Evolutionary conservation across 2,113 vertebrate genomes (phyloP).

Genomic region (Cyanistes caeruleus): DNA sequence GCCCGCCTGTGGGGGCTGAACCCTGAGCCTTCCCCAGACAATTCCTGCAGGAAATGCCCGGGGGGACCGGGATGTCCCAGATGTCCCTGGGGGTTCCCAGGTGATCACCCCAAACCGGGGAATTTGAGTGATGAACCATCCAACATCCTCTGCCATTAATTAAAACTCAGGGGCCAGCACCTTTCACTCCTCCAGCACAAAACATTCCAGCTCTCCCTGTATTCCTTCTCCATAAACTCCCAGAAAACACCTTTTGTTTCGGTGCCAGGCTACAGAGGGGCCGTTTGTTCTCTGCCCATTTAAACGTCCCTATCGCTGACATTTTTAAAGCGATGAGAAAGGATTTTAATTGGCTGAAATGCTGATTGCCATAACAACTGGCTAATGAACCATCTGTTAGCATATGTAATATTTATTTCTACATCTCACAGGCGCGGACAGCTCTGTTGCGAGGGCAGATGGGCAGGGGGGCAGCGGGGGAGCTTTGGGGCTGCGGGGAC

Average conservation of each 20-base stretch:
- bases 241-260: neutral
- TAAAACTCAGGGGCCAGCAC: neutral
- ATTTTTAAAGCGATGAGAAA: slow-evolving; percentile 62
- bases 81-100: neutral
- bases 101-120: neutral
- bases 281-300: slow-evolving; percentile 31
- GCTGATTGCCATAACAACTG: slow-evolving; percentile 77
- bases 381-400: slow-evolving; percentile 75
- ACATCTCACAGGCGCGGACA: neutral
- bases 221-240: neutral
- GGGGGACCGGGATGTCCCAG: accelerated
- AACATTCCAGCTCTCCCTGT: neutral
- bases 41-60: neutral
- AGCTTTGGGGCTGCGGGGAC: neutral
- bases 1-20: neutral
- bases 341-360: slow-evolving; percentile 71
- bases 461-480: neutral
- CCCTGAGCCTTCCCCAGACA: neutral
- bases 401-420: slow-evolving; percentile 78
- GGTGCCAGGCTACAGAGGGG: neutral
- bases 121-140: too few species aligned
- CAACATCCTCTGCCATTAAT: neutral
- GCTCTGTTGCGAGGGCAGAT: slow-evolving; percentile 25
- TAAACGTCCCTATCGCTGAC: slow-evolving; percentile 40
- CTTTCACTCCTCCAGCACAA: neutral